Percentiles rank a stretch among this genome's conserved stretches.
Evolutionary conservation across 1,140 invertebrate species (phyloP).

Genomic region (Drosophila lacertosa): DNA sequence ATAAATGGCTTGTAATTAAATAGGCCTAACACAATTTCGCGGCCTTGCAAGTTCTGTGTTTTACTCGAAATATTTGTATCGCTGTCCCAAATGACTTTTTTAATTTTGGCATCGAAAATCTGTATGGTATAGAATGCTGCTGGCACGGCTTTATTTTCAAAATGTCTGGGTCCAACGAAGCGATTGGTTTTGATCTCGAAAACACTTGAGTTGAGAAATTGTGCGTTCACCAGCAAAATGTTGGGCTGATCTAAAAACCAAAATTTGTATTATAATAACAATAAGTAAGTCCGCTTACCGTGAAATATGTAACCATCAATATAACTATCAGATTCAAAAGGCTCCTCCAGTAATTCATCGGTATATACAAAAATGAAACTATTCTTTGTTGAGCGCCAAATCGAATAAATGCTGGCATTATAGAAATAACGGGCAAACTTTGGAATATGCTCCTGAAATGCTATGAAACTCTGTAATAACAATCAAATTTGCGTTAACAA

Average conservation of each 20-base stretch:
- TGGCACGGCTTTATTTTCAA: neutral
- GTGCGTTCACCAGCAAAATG: constrained; percentile 54
- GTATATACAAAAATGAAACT: constrained; percentile 70
- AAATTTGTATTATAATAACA: neutral
- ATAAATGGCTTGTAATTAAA: constrained; percentile 77
- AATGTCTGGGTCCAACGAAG: constrained; percentile 60
- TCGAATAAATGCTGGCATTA: constrained; percentile 64
- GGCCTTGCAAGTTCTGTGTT: constrained; percentile 59
- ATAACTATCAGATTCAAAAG: constrained; percentile 12
- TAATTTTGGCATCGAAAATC: constrained; percentile 43
- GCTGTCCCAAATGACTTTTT: constrained; percentile 18
- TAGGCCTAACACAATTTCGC: constrained; percentile 63
- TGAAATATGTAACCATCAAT: constrained; percentile 55
- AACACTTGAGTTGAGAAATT: constrained; percentile 45
- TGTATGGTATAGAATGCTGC: constrained; percentile 44
- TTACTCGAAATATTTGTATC: constrained; percentile 30
- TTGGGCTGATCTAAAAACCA: constrained; percentile 66
- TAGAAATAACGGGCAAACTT: constrained; percentile 60
- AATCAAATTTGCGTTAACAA: neutral
- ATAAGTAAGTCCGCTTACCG: constrained; percentile 28
- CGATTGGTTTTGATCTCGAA: constrained; percentile 72
- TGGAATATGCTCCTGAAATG: constrained; percentile 68
- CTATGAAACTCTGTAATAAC: constrained; percentile 57
- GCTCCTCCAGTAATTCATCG: constrained; percentile 33
- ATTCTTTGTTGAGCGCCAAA: constrained; percentile 67